Conservation (phyloP, 2,888 invertebrate species). For the Acanthopleura granulata region DNA sequence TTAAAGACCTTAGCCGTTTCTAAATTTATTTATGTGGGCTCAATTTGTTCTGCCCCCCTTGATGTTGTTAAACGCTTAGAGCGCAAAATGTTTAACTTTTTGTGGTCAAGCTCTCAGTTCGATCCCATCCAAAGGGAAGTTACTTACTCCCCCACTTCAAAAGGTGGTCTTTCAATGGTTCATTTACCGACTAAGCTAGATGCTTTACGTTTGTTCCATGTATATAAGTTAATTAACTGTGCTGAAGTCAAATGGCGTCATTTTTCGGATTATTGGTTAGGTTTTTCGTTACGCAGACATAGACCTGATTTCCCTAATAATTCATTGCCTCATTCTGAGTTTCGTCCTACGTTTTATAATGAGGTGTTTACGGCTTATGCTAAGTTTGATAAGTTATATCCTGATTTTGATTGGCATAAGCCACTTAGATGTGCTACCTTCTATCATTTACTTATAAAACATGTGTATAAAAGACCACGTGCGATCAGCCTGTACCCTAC, state of each 20-base stretch:
- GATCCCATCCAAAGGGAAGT: conserved; percentile 17
- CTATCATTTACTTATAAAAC: neutral
- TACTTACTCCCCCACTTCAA: neutral
- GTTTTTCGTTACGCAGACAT: conserved; percentile 21
- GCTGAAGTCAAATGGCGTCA: conserved; percentile 25
- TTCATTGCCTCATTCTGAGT: conserved; percentile 27
- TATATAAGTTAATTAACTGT: conserved; percentile 21
- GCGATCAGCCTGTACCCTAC: neutral
- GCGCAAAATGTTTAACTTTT: neutral
- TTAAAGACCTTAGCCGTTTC: conserved; percentile 5
- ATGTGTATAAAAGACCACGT: neutral
- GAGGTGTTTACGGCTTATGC: neutral
- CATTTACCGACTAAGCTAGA: conserved; percentile 13
- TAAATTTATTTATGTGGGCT: conserved; percentile 19
- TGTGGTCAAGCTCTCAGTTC: neutral
- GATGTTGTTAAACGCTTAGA: neutral
- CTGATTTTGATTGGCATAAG: conserved; percentile 1
- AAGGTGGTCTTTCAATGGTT: conserved; percentile 20
- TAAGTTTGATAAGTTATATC: neutral
- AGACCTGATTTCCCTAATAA: conserved; percentile 18
- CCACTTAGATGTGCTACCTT: neutral
- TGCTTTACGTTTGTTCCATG: conserved; percentile 18
- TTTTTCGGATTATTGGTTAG: conserved; percentile 32
- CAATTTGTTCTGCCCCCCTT: neutral
- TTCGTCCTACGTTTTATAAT: conserved; percentile 25